Evolutionary conservation across 1,140 invertebrate species (phyloP).

Genomic region (Cyclargus thomasi): DNA sequence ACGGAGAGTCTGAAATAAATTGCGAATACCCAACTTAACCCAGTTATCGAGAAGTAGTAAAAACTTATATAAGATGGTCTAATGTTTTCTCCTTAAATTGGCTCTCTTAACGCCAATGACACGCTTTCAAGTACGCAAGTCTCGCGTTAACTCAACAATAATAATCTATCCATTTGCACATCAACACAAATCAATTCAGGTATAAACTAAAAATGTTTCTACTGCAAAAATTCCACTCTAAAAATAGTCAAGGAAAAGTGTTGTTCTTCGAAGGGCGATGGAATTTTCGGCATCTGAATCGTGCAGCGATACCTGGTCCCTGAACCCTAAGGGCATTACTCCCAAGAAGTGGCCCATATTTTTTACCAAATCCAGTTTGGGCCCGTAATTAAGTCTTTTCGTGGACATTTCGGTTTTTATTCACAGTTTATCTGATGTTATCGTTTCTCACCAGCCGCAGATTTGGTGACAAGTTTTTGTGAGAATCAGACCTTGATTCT

Average conservation of each 20-base stretch:
- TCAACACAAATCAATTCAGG: no score
- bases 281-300: conserved; percentile 17
- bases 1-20: no score
- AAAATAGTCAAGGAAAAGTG: background rate
- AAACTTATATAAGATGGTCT: no score
- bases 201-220: no score
- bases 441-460: background rate
- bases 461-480: background rate
- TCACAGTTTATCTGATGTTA: conserved; percentile 3
- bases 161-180: no score
- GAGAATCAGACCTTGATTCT: no score
- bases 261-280: background rate
- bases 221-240: background rate
- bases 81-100: no score
- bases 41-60: no score
- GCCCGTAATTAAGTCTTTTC: conserved; percentile 14
- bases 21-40: no score
- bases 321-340: conserved; percentile 30
- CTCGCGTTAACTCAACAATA: no score
- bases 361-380: conserved; percentile 20
- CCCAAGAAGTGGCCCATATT: conserved; percentile 24
- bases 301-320: conserved; percentile 30
- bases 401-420: conserved; percentile 9
- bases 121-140: no score
- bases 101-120: no score